Base-by-base conservation (phyloP, 2,888 invertebrate genomes). In the Willowsia nigromaculata region DNA sequence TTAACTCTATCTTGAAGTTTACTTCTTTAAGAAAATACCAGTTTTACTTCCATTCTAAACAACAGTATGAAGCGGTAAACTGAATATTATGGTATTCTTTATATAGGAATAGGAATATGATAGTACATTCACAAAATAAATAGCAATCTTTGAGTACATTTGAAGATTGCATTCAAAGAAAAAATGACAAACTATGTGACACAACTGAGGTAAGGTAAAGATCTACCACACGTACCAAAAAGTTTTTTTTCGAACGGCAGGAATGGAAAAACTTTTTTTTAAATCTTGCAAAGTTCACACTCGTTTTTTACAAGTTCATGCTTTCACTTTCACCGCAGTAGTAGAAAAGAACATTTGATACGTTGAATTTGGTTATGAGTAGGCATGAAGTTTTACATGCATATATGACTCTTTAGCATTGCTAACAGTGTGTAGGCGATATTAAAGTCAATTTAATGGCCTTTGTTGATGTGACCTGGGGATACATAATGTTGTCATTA, bases 381-480 rank as follows among this genome's bases (percentile, higher is more conserved):
- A n/a, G n/a, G n/a, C 53, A 18, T 27, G n/a, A 68, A 3, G 22
- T 22, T 59, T 5, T 30, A 30, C 11, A 4, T 15, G 30, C 65
- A 82, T 15, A 33, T n/a, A n/a, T n/a, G n/a, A 62, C 15, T 68
- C 40, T 27, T 30, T 53, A 33, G 76, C 22, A 53, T 15, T n/a
- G n/a, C n/a, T 27, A 68, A 33, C 65, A 25, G 78, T 27, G 68
- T 80, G 84, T 13, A 78, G 88, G 53, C 53, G 84, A 84, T 43
- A 88, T 78, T 84, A 88, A 88, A 88, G 84, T 78, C 78, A 84
- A 82, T 88, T 62, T 88, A 84, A 88, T 88, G 84, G 88, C 78
- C 68, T 88, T 88, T 88, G 83, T 88, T 88, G 84, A 88, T 88
- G 78, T 82, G 88, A 62, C 84, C 88, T 80, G 80, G 80, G 84